Conservation (phyloP, 2,797 vertebrate genomes). For the Calcarius lapponicus region DNA sequence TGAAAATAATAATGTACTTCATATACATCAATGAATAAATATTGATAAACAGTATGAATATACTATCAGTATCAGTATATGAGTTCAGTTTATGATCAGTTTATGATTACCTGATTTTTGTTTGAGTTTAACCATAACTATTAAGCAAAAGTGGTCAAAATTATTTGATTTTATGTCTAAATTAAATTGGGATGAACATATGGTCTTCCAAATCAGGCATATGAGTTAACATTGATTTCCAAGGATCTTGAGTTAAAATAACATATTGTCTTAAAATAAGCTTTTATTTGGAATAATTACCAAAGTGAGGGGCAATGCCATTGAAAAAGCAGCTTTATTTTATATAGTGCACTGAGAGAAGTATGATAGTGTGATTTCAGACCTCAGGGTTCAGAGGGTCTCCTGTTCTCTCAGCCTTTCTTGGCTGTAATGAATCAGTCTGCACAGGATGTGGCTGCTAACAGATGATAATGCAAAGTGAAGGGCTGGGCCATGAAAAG, state of each 20-base stretch:
- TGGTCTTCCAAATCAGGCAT: not conserved
- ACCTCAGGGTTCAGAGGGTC: constrained; percentile 43
- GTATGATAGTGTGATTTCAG: not conserved
- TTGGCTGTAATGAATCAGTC: constrained; percentile 54
- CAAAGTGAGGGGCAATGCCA: not conserved
- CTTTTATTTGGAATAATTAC: not conserved
- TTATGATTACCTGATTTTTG: not conserved
- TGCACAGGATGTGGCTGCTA: constrained; percentile 71
- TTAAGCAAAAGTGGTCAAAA: not conserved
- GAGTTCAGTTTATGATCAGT: not conserved
- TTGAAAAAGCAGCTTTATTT: not conserved
- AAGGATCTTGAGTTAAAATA: not conserved
- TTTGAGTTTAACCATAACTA: not conserved
- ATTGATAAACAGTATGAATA: not conserved
- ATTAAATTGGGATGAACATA: not conserved
- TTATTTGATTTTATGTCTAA: not conserved
- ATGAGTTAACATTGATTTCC: not conserved
- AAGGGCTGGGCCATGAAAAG: constrained; percentile 68
- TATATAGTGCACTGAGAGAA: not conserved
- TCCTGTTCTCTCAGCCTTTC: constrained; percentile 22
- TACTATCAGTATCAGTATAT: too few relatives aligned
- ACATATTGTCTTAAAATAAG: not conserved
- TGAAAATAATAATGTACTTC: not conserved
- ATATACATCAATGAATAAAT: not conserved
- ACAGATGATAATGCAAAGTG: constrained; percentile 71